phyloP scores from a whole-genome alignment of 2,888 invertebrate species.

The Microctonus aethiopoides region DNA sequence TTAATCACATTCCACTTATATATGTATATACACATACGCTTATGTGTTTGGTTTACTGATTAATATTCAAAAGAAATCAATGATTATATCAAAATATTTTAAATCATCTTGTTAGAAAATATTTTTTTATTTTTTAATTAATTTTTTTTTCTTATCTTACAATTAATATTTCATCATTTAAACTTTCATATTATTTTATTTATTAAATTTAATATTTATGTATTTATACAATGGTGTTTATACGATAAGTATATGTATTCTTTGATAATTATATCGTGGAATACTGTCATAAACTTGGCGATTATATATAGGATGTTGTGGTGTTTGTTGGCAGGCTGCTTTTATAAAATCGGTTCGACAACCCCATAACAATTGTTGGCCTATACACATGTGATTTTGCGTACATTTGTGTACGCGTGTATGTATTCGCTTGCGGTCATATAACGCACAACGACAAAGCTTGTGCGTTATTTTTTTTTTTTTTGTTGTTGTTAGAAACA shows the following conservation, averaged over 20 bases:
- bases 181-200: neutral
- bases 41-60: too few relatives aligned
- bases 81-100: neutral
- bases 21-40: too few relatives aligned
- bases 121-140: neutral
- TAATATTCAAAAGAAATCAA: neutral
- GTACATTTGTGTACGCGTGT: neutral
- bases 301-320: constrained; percentile 1
- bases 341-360: constrained; percentile 41
- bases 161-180: neutral
- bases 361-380: constrained; percentile 41
- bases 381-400: constrained; percentile 12
- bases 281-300: constrained; percentile 11
- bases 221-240: neutral
- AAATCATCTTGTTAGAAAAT: neutral
- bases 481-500: constrained; percentile 39
- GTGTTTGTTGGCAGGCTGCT: constrained; percentile 3
- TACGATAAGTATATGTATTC: constrained; percentile 9
- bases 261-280: constrained; percentile 23
- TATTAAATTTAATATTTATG: neutral
- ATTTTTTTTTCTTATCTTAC: too few relatives aligned
- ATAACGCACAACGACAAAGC: constrained; percentile 36
- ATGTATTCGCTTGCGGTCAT: constrained; percentile 5
- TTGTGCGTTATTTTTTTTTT: constrained; percentile 21
- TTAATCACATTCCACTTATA: too few relatives aligned